Evolutionary conservation across 1,140 invertebrate genomes (phyloP), one percentile per base, ranked within the genome.

Genomic region (Drosophila hydei): DNA sequence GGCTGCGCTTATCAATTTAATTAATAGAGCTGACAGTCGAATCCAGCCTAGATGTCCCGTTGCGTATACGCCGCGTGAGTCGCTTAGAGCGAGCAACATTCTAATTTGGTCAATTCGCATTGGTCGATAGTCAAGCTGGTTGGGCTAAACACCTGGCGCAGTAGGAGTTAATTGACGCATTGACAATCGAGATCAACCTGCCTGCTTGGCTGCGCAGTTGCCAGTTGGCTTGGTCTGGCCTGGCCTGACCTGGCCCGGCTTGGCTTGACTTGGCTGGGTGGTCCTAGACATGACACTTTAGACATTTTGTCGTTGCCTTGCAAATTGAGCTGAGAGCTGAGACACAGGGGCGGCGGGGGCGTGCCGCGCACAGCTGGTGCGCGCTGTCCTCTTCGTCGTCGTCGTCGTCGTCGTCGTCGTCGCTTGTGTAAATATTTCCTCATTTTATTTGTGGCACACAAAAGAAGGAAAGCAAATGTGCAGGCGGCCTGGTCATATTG

Each of bases 371-470:
- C 81, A 85, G 81, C 80, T 85, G 80, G 80, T 19, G 25, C 72
- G 23, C 56, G n/a, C 8, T 16, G 50, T 4, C 11, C 30, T 8
- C 40, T 12, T 1, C 12, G 40, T 27, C 40, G 62, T 30, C 48
- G 48, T n/a, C 23, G 45, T 27, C 48, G 80, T 16, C 51, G 69
- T 27, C 47, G 61, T 38, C 70, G 65, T 38, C 68, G 69, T 43
- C 50, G 81, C 71, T 87, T 88, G 77, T 81, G 81, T 87, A 87
- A 85, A 85, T 85, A 85, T 85, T 85, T 85, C 74, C 78, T 77
- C 74, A 70, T 77, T 77, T 83, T 83, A 74, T 81, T 83, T 81
- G 79, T 83, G 79, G 48, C 77, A 87, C 81, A 85, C 80, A 72
- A 64, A 65, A 64, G 63, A 72, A 67, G 72, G 65, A 72, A 73